Conservation (phyloP, 2,888 invertebrate species). For the Unio delphinus region DNA sequence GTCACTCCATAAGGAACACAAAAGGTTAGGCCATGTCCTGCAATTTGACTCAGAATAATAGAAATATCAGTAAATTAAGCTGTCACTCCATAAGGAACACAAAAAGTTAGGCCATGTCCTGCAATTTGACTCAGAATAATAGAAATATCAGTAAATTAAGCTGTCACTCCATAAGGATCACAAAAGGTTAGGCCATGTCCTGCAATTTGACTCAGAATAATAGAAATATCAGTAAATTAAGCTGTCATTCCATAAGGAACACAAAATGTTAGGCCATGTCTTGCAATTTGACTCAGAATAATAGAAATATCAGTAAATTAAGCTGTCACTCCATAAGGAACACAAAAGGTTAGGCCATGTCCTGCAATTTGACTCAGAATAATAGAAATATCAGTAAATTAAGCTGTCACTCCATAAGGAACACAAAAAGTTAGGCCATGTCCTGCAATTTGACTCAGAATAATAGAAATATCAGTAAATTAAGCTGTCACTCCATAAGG, state of each 20-base stretch:
- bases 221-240: not conserved
- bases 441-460: not conserved
- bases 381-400: not conserved
- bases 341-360: too few species aligned
- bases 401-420: not conserved
- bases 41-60: not conserved
- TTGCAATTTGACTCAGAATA: not conserved
- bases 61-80: not conserved
- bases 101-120: too few species aligned
- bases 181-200: too few species aligned
- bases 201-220: too few species aligned
- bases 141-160: not conserved
- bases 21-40: too few species aligned
- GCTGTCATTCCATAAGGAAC: not conserved
- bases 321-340: not conserved
- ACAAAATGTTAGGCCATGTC: too few species aligned
- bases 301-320: not conserved
- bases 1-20: not conserved
- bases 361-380: not conserved
- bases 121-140: not conserved
- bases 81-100: not conserved
- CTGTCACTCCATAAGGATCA: not conserved
- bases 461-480: not conserved
- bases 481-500: not conserved
- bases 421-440: not conserved